Conservation (phyloP, 2,888 invertebrate genomes). For the Microchrysa polita region DNA sequence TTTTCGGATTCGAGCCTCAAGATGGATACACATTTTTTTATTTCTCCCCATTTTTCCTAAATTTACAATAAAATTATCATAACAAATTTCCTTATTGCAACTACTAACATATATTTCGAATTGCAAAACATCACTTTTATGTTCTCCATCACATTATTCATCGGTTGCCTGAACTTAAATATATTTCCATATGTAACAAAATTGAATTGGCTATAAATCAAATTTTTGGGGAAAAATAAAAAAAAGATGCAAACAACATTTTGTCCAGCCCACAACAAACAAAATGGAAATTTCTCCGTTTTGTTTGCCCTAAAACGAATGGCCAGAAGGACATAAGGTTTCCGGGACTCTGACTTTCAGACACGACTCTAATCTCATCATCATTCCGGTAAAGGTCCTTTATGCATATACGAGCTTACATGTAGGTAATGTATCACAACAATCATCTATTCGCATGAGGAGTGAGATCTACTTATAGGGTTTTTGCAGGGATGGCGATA, state of each 20-base stretch:
- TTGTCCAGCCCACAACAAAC: no score
- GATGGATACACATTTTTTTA: no score
- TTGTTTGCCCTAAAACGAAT: not conserved
- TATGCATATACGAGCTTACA: not conserved
- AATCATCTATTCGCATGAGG: not conserved
- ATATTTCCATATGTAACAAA: conserved; percentile 22
- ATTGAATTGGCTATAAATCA: conserved; percentile 41
- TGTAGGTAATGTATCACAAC: no score
- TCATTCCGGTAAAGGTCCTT: not conserved
- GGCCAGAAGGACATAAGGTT: conserved; percentile 17
- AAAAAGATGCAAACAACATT: not conserved
- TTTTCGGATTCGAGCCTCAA: no score
- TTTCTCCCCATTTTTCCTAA: not conserved
- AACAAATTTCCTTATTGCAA: no score
- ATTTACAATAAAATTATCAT: not conserved
- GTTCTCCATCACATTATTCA: not conserved
- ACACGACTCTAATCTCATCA: not conserved
- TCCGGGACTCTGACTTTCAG: not conserved
- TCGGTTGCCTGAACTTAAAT: not conserved
- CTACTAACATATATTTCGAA: no score
- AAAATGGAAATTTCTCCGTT: not conserved
- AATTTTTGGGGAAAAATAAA: no score
- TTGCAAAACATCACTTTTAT: no score
- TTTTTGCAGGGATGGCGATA: not conserved
- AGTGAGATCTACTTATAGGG: not conserved